Base-by-base conservation (phyloP, 2,113 vertebrate species). In the Limanda limanda region DNA sequence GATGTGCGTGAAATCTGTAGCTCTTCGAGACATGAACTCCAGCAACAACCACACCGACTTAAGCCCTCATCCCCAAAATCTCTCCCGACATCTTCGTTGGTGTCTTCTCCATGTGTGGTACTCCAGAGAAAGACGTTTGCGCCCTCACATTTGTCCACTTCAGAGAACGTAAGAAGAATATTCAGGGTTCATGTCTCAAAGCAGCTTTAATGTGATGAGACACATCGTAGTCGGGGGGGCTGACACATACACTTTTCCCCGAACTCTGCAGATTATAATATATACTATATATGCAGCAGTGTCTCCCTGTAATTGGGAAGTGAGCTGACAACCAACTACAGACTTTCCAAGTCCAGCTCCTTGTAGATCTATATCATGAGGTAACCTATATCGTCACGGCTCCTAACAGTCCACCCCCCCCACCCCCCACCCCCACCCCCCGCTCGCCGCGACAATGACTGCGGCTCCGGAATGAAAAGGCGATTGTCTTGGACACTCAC, bases 401-500 rank as follows among this genome's bases (percentile, higher is more conserved):
- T 78, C 59, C 18, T 35, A 52, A 35, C 57, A 56, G 59, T 21
- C n/a, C n/a, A n/a, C n/a, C n/a, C n/a, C 25, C 25, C 25, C 25
- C 25, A 2, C 25, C 25, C 25, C 25, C 25, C 25, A 3, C 25
- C 25, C 25, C 55, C 55, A 23, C 48, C 55, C 55, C 48, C 51
- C 4, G 13, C 71, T 84, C 71, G 15, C 65, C 24, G 11, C 11
- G 62, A 78, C 78, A 5, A 21, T 17, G n/a, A 63, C 35, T 67
- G 63, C 74, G 74, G 57, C 76, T 79, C 24, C 68, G 40, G 79
- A 82, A 80, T 54, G 51, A 86, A 86, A 78, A 82, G 87, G 48
- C 78, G 63, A 86, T 88, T 82, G 78, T 85, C 65, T 79, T 73
- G 84, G 83, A 87, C 86, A 64, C 68, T 84, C 76, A 62, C 76